phyloP scores from a whole-genome alignment of 2,797 vertebrate species.

The Chromobotia macracanthus region DNA sequence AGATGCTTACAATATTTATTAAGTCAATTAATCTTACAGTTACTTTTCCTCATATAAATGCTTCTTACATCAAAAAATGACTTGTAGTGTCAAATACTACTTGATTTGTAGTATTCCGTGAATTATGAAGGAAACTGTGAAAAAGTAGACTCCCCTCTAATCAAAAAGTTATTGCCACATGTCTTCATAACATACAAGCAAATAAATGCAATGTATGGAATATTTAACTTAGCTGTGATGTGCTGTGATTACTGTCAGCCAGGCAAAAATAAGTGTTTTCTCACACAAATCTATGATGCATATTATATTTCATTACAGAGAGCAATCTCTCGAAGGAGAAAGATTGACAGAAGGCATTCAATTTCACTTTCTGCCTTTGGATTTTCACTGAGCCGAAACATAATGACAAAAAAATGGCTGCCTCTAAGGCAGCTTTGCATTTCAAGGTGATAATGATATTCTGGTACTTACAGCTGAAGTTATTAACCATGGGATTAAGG shows the following conservation, averaged over 20 bases:
- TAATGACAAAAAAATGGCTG: conserved; percentile 56
- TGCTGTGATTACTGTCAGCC: conserved; percentile 2
- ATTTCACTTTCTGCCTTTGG: conserved; percentile 60
- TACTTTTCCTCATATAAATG: neutral
- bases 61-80: neutral
- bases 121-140: neutral
- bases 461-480: conserved; percentile 62
- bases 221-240: neutral
- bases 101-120: neutral
- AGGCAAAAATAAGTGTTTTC: conserved; percentile 10
- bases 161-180: neutral
- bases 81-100: no score
- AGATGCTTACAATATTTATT: neutral
- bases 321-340: conserved; percentile 20
- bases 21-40: neutral
- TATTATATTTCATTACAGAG: conserved; percentile 12
- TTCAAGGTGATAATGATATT: conserved; percentile 71
- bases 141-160: neutral
- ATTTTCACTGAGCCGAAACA: conserved; percentile 65
- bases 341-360: conserved; percentile 30
- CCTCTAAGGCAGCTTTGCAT: conserved; percentile 62
- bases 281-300: conserved; percentile 19
- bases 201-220: neutral
- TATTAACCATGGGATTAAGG: conserved; percentile 68
- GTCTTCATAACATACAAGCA: neutral